A percentile compares a stretch with the other conserved stretches of the same genome.
Conservation (phyloP, 2,888 invertebrate genomes). For the Cosmia trapezina region DNA sequence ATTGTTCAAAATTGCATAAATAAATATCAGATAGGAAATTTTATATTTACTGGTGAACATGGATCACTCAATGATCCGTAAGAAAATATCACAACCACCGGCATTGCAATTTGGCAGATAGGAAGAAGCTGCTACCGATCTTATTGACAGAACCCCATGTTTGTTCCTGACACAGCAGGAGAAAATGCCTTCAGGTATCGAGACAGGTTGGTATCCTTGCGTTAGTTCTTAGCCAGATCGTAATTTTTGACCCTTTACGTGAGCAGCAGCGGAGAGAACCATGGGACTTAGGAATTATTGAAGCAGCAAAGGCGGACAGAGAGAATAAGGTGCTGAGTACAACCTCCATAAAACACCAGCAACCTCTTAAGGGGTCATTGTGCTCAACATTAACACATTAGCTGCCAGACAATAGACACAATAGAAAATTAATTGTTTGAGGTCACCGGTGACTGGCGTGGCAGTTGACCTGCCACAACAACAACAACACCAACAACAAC, state of each 20-base stretch:
- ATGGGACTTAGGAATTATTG: background rate
- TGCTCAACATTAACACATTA: too few species aligned
- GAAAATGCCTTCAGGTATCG: background rate
- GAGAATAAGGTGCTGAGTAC: background rate
- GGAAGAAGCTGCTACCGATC: background rate
- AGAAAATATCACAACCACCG: background rate
- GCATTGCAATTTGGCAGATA: background rate
- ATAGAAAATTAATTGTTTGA: too few species aligned
- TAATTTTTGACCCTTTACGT: background rate
- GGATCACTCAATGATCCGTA: too few species aligned
- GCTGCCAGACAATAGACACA: too few species aligned
- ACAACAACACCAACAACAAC: too few species aligned
- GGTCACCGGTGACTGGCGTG: too few species aligned
- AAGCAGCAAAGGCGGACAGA: background rate
- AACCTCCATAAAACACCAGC: too few species aligned
- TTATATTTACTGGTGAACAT: background rate
- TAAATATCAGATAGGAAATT: background rate
- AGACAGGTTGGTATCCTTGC: background rate
- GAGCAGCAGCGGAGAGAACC: background rate
- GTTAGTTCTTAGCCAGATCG: background rate
- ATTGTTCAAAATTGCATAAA: conserved; percentile 23
- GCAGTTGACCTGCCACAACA: too few species aligned
- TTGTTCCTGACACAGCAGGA: background rate
- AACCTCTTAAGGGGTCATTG: too few species aligned
- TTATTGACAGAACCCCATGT: background rate